Conservation (phyloP, 2,888 invertebrate species). For the Uropetala carovei region DNA sequence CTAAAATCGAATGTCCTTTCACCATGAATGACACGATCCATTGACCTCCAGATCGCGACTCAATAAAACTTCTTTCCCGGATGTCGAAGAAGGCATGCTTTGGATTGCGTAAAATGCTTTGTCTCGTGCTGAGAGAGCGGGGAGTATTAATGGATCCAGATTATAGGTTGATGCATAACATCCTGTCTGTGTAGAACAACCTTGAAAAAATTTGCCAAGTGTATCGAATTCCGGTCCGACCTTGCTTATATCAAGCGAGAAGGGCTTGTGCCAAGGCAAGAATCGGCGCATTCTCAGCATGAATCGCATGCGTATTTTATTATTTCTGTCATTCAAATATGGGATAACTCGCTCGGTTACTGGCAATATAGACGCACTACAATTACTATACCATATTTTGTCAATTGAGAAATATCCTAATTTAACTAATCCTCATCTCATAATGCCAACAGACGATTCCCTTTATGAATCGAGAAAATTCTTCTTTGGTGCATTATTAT, state of each 20-base stretch:
- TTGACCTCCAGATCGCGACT: constrained; percentile 33
- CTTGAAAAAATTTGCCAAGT: constrained; percentile 10
- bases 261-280: no score
- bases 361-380: no score
- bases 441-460: no score
- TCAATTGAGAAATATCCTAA: no score
- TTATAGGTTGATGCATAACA: constrained; percentile 30
- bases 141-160: constrained; percentile 29
- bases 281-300: no score
- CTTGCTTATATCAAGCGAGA: background rate
- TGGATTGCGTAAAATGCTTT: background rate
- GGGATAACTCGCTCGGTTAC: no score
- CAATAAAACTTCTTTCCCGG: background rate
- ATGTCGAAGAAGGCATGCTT: background rate
- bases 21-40: constrained; percentile 39
- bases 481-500: no score
- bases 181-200: background rate
- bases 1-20: constrained; percentile 4
- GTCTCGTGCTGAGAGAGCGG: background rate
- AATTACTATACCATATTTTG: no score
- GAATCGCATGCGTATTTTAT: no score
- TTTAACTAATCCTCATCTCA: no score
- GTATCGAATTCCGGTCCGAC: background rate
- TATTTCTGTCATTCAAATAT: no score
- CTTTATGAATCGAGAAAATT: no score